phyloP scores from a whole-genome alignment of 2,797 vertebrate species.

The Tinamus major region DNA sequence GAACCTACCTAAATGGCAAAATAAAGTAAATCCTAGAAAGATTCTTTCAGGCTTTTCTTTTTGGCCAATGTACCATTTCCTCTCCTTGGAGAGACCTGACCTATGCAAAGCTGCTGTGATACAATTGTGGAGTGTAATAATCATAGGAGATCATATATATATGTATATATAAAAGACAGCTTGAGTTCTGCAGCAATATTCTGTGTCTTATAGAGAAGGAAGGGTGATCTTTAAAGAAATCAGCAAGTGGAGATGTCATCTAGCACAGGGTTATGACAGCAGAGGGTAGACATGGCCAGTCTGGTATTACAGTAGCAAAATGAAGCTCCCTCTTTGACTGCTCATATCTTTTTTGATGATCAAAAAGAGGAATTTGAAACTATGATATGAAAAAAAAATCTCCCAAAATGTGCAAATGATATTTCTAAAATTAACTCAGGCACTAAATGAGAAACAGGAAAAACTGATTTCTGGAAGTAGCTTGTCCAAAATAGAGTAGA shows the following conservation, averaged over 20 bases:
- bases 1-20: neutral
- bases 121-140: neutral
- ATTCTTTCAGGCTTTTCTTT: neutral
- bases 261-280: neutral
- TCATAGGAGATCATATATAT: neutral
- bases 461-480: neutral
- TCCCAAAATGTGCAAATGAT: neutral
- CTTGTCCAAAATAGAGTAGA: neutral
- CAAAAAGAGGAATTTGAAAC: neutral
- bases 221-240: neutral
- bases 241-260: neutral
- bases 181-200: neutral
- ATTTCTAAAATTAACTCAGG: neutral
- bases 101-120: neutral
- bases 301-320: neutral
- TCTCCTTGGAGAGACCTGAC: neutral
- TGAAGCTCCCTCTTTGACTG: neutral
- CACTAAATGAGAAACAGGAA: neutral
- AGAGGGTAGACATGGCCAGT: neutral
- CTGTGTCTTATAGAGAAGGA: neutral
- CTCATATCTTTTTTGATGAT: neutral
- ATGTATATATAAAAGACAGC: neutral
- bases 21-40: neutral
- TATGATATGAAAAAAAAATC: neutral
- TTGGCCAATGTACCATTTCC: neutral